A percentile compares a stretch with the other conserved stretches of the same genome.
Conservation (phyloP, 35 echinoderm and acorn worm genomes). For the Heliocidaris tuberculata region DNA sequence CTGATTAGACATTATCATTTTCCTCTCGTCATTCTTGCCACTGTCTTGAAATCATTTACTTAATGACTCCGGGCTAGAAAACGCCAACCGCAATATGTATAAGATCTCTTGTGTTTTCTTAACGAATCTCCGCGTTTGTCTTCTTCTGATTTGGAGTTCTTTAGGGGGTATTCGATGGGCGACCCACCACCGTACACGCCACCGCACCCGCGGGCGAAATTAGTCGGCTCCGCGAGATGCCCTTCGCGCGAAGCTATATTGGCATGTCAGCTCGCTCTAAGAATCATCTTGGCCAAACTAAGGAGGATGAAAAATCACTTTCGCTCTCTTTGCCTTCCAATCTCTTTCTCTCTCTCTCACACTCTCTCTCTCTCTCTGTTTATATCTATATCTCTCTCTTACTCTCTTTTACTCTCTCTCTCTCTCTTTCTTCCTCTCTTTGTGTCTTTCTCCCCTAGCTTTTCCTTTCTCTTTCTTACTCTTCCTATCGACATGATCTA, state of each 20-base stretch:
- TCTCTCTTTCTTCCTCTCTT: not conserved
- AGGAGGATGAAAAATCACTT: slow-evolving; percentile 22
- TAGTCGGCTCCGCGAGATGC: not conserved
- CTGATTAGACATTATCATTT: not conserved
- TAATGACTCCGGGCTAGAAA: slow-evolving; percentile 35
- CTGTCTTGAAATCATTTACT: not conserved
- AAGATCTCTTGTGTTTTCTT: not conserved
- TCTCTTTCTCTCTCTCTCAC: not conserved
- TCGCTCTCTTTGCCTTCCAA: not conserved
- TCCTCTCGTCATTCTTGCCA: not conserved
- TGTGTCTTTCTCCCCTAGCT: not conserved
- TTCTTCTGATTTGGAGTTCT: not conserved
- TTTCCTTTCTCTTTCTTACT: too few species aligned
- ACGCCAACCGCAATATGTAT: not conserved
- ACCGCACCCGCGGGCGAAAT: not conserved
- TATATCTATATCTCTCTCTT: not conserved
- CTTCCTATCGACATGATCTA: not conserved
- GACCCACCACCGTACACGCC: not conserved
- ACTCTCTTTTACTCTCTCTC: not conserved
- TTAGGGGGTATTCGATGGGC: slow-evolving; percentile 5
- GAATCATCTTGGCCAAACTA: slow-evolving; percentile 23
- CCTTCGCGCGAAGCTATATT: slow-evolving; percentile 19
- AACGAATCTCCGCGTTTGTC: not conserved
- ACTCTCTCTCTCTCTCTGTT: not conserved
- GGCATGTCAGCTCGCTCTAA: not conserved